phyloP scores from a whole-genome alignment of 2,797 vertebrate genomes.

The Melanotaenia parkinsoni region DNA sequence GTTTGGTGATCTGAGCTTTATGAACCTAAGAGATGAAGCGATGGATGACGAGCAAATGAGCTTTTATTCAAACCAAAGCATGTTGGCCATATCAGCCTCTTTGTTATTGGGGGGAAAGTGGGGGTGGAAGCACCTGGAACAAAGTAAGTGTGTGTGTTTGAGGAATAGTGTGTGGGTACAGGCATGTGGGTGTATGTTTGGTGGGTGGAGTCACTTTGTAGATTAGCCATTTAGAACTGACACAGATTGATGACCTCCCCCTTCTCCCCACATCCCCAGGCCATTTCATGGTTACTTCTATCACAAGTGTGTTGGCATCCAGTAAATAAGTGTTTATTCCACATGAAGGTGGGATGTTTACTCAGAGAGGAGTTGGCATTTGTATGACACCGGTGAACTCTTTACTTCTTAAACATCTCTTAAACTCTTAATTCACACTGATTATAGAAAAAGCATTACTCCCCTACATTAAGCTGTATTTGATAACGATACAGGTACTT shows the following conservation, averaged over 20 bases:
- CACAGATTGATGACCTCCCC: constrained; percentile 34
- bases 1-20: constrained; percentile 9
- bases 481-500: no score
- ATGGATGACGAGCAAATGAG: constrained; percentile 39
- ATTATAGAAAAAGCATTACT: background rate
- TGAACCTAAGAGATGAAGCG: constrained; percentile 15
- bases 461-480: accelerated
- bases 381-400: constrained; percentile 11
- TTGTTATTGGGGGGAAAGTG: background rate
- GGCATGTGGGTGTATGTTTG: constrained; percentile 26
- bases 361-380: constrained; percentile 34
- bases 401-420: constrained; percentile 7
- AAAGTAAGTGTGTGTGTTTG: background rate
- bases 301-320: constrained; percentile 34
- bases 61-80: constrained; percentile 44
- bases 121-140: background rate
- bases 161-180: constrained; percentile 16
- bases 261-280: constrained; percentile 28
- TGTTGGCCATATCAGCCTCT: constrained; percentile 21
- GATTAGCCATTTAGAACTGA: constrained; percentile 55
- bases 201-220: constrained; percentile 46
- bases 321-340: constrained; percentile 58
- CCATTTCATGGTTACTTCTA: constrained; percentile 31
- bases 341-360: constrained; percentile 44
- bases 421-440: background rate